Evolutionary conservation across 2,888 invertebrate genomes (phyloP), one percentile per base, ranked within the genome.

Genomic region (Megalurothrips usitatus): DNA sequence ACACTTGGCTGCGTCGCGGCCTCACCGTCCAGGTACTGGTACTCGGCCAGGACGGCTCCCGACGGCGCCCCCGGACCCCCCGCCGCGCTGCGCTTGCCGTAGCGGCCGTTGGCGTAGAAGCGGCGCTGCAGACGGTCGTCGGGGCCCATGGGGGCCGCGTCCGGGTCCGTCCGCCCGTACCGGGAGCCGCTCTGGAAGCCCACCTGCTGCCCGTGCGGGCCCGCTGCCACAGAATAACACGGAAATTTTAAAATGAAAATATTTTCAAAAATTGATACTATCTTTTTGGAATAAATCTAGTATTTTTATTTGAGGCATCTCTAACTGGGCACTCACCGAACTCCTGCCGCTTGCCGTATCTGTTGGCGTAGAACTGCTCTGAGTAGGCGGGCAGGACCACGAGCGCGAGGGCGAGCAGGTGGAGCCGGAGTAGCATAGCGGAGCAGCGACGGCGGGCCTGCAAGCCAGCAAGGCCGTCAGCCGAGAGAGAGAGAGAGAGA

Each of bases 341-440:
- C 68, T 75, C 68, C 23, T 75, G 68, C 68, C 68, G 68, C 68
- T 75, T 75, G 68, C 68, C 68, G 26, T 75, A 75, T 75, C 68
- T 75, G 68, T 75, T 75, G 68, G 68, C 68, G 68, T 75, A 75
- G 68, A 75, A 75, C 68, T 75, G 68, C 68, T 75, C 68, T 75
- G 68, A 75, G 23, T 26, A 26, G 26, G 68, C 68, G 68, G 68
- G 68, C 68, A 75, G 68, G 6, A 75, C 68, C 23, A 75, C 68
- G 23, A 75, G 68, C 8, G 68, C 68, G 23, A 75, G 68, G 68
- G 68, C 68, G 23, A 75, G 68, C 23, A 75, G 26, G 23, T 75
- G 68, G 26, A 75, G 68, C 26, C 68, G 68, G 11, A 75, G 68
- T 26, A 75, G 68, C 68, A 75, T 75, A 26, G 68, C 68, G 26